Base-by-base conservation (phyloP, 2,113 vertebrate species). In the Uropsilus gracilis region DNA sequence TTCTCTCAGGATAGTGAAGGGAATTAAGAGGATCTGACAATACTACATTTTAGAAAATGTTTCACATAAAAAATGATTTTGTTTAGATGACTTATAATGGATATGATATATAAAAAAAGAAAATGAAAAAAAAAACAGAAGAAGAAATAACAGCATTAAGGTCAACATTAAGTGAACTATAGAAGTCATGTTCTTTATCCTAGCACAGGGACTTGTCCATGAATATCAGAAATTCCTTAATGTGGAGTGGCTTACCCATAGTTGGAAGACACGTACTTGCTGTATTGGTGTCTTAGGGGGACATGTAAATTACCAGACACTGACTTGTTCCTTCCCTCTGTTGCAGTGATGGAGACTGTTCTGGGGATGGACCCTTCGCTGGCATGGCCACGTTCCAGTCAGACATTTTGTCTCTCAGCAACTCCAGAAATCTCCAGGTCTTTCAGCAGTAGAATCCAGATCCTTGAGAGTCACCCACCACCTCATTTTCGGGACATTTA, bases 261-360 rank as follows among this genome's bases (percentile, higher is more conserved):
- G 12, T 18, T 64, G 57, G 9, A 68, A 63, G 6, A 48, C 69
- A 7, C 28, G 37, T 22, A 16, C 26, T 17, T 37, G 24, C 46
- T n/a, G n/a, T n/a, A 14, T 13, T 34, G 32, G 11, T 46, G 3
- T 28, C 20, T 14, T 37, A 8, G 2, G 10, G 12, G n/a, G 64
- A 8, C 30, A 46, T 55, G 81, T 63, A 55, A 6, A 85, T n/a
- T 34, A 81, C 30, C 12, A 48, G 9, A 64, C 7, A 72, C 10
- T 95, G 50, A 95, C 24, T 88, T 85, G 28, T 80, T 37, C 50
- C 55, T 77, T 92, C 34, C 76, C 93, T 95, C 18, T 42, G 80
- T 95, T 94, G 26, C 46, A 97, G 55, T n/a, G n/a, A n/a, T n/a
- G n/a, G n/a, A n/a, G n/a, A n/a, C n/a, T n/a, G n/a, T 72, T 26